Conservation (phyloP, 1,140 invertebrate species). For the Hypothenemus hampei region DNA sequence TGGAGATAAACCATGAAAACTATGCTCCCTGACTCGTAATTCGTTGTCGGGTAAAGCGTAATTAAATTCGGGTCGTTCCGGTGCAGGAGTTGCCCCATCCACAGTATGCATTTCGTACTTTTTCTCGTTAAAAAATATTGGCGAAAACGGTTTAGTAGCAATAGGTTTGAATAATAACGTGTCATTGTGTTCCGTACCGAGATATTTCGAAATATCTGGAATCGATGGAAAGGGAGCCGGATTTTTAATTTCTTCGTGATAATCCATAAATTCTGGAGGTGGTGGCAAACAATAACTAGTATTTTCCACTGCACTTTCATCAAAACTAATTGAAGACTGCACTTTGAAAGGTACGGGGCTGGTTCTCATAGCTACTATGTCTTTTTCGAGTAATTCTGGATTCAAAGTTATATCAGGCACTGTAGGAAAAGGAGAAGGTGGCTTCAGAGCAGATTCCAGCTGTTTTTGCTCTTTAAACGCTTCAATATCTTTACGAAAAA, state of each 20-base stretch:
- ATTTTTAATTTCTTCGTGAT: not conserved
- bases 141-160: conserved; percentile 27
- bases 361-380: conserved; percentile 33
- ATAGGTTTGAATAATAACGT: conserved; percentile 15
- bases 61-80: conserved; percentile 37
- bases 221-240: conserved; percentile 31
- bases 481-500: conserved; percentile 26
- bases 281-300: conserved; percentile 9
- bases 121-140: conserved; percentile 26
- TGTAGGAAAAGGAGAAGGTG: conserved; percentile 35
- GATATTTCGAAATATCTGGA: conserved; percentile 34
- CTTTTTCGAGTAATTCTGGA: conserved; percentile 39
- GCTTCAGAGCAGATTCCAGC: conserved; percentile 24
- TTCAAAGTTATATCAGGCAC: conserved; percentile 39
- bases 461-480: conserved; percentile 28
- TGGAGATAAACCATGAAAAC: conserved; percentile 17
- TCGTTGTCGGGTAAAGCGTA: conserved; percentile 32
- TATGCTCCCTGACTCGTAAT: conserved; percentile 30
- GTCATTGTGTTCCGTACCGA: conserved; percentile 18
- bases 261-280: conserved; percentile 11
- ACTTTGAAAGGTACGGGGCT: conserved; percentile 35
- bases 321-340: conserved; percentile 9
- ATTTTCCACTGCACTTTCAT: conserved; percentile 2
- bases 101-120: conserved; percentile 32
- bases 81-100: conserved; percentile 13